Evolutionary conservation across 1,140 invertebrate species (phyloP), one percentile per base, ranked within the genome.

Genomic region (Chionoecetes opilio): DNA sequence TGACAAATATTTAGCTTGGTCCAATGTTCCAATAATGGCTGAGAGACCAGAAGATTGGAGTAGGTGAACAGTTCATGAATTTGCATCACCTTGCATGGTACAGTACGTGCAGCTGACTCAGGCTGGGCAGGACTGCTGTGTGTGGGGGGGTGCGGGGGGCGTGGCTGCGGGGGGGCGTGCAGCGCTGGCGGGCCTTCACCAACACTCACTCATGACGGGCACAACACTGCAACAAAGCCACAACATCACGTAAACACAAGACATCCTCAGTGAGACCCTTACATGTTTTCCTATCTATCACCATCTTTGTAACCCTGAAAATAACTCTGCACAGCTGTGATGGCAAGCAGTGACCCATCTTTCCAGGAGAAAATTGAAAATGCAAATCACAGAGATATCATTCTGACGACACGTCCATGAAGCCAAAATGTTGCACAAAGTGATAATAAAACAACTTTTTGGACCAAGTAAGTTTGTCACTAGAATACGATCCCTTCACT

Each of bases 201-300:
- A 89, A 34, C 93, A 94, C 63, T 89, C 34, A 53, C 94, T 95
- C 94, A 95, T 87, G 94, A 95, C 34, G 94, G 94, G 38, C 94
- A 95, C 94, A 95, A 95, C 94, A 95, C 94, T 95, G 94, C 3
- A 95, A 94, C 8, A 86, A 63, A 75, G 91, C 91, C 17, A 86
- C 75, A 35, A 63, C 8, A 31, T 75, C 11, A 63, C 32, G 2
- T 31, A 82, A 1, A 46, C 41, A 46, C 41, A 46, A 46, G 5
- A 46, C 41, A 46, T 14, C 5, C 41, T 6, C 41, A 46, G 5
- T 6, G 5, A 46, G 11, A 53, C 46, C 0, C 46, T 14, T 17
- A 53, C 46, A 53, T 41, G 38, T 14, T 14, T 3, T 3, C 38
- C 38, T 41, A 14, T 41, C 46, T 14, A 9, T 14, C 46, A 53